Evolutionary conservation across 2,888 invertebrate genomes (phyloP).

Genomic region (Cylloceria caligata): DNA sequence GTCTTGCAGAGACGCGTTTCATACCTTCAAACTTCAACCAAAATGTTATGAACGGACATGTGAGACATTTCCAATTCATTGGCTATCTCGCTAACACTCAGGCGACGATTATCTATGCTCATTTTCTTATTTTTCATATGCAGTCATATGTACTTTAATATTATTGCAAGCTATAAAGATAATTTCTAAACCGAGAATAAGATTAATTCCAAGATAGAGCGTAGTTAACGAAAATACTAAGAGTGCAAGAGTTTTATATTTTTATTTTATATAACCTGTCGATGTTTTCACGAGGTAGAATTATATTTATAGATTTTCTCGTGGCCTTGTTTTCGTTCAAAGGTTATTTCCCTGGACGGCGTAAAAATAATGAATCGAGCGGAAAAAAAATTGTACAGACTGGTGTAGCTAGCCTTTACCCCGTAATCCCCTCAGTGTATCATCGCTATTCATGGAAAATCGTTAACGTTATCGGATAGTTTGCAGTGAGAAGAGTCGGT

Average conservation of each 20-base stretch:
- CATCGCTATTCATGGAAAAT: slow-evolving; percentile 39
- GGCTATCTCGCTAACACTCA: too few species aligned
- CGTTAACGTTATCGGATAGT: slow-evolving; percentile 12
- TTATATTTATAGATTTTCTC: slow-evolving; percentile 43
- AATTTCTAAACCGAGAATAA: too few species aligned
- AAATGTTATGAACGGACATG: too few species aligned
- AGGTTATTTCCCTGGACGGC: slow-evolving; percentile 46
- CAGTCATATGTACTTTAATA: too few species aligned
- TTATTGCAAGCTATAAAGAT: too few species aligned
- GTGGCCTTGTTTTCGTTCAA: slow-evolving; percentile 48
- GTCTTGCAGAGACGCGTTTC: too few species aligned
- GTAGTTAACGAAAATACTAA: not conserved
- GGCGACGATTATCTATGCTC: too few species aligned
- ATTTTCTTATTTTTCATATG: too few species aligned
- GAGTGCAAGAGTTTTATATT: not conserved
- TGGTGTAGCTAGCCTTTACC: slow-evolving; percentile 1
- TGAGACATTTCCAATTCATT: too few species aligned
- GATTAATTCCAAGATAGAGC: not conserved
- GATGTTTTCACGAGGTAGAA: slow-evolving; percentile 1
- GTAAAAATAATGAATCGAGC: slow-evolving; percentile 60
- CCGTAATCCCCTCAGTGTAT: slow-evolving; percentile 2
- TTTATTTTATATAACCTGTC: slow-evolving; percentile 6
- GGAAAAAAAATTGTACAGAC: slow-evolving; percentile 51
- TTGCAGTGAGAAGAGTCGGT: not conserved
- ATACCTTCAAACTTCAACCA: too few species aligned